Conservation (phyloP, 23 tunicate genomes). For the Styela clava region DNA sequence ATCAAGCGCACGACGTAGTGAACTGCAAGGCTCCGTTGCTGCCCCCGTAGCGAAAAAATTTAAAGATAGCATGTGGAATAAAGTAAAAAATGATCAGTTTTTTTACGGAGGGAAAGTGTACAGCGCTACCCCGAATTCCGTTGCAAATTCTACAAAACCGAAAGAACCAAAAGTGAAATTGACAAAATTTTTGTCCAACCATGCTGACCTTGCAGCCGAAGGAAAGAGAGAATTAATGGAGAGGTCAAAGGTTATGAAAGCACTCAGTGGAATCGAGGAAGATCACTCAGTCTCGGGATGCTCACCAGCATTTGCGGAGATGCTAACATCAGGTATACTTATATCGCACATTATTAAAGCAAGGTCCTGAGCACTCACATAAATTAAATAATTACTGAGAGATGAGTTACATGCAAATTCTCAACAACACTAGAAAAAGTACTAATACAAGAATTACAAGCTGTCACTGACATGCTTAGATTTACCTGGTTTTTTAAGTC, state of each 20-base stretch:
- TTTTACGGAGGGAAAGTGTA: conserved; percentile 87
- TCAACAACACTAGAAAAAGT: neutral
- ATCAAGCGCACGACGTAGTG: conserved; percentile 61
- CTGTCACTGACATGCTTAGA: no score
- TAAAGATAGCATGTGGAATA: conserved; percentile 57
- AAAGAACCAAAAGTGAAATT: conserved; percentile 68
- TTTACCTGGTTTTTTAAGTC: no score
- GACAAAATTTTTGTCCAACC: conserved; percentile 41
- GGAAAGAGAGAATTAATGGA: conserved; percentile 25
- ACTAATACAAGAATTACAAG: no score
- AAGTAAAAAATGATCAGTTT: conserved; percentile 84
- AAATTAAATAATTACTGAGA: neutral
- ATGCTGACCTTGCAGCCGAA: conserved; percentile 8
- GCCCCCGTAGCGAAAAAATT: conserved; percentile 65
- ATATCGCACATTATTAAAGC: neutral
- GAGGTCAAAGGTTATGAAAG: conserved; percentile 66
- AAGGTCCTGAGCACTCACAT: neutral
- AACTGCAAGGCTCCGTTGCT: conserved; percentile 61
- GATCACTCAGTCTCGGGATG: conserved; percentile 76
- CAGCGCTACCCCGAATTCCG: conserved; percentile 57
- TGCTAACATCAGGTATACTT: conserved; percentile 2
- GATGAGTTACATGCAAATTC: neutral
- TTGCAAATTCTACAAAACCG: neutral
- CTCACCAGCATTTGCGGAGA: conserved; percentile 58
- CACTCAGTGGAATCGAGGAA: conserved; percentile 66